Evolutionary conservation across 2,797 vertebrate species (phyloP).

Genomic region (Muraenolepis orangiensis): DNA sequence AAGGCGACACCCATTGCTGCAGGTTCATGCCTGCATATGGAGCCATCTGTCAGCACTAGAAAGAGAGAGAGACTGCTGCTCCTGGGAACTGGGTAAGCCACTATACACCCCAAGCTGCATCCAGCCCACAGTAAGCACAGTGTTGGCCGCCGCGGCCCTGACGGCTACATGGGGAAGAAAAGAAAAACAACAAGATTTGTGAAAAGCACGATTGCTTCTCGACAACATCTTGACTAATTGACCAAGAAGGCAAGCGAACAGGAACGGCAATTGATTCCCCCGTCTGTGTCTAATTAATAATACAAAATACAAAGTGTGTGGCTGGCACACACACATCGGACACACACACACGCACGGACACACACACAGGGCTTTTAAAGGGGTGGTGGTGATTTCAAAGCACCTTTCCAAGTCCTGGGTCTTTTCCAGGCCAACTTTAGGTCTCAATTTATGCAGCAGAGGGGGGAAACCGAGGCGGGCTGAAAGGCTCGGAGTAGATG

Average conservation of each 20-base stretch:
- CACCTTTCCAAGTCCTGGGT: not conserved
- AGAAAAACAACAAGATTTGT: not conserved
- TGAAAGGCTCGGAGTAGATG: conserved; percentile 38
- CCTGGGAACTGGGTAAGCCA: conserved; percentile 53
- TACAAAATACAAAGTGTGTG: not conserved
- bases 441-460: conserved; percentile 18
- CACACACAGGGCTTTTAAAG: not conserved
- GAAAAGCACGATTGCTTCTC: not conserved
- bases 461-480: not conserved
- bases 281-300: not conserved
- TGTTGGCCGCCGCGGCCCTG: conserved; percentile 4
- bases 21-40: conserved; percentile 53
- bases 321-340: not conserved
- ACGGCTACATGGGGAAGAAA: conserved; percentile 7
- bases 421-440: conserved; percentile 36
- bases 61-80: conserved; percentile 35
- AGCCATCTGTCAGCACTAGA: conserved; percentile 47
- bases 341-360: no score
- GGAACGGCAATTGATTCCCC: not conserved
- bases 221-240: not conserved
- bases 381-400: not conserved
- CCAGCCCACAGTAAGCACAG: conserved; percentile 14
- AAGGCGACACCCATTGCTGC: no score
- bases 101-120: conserved; percentile 14
- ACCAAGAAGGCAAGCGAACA: not conserved